Conservation (phyloP, 2,113 vertebrate genomes). For the Synodontis membranacea region DNA sequence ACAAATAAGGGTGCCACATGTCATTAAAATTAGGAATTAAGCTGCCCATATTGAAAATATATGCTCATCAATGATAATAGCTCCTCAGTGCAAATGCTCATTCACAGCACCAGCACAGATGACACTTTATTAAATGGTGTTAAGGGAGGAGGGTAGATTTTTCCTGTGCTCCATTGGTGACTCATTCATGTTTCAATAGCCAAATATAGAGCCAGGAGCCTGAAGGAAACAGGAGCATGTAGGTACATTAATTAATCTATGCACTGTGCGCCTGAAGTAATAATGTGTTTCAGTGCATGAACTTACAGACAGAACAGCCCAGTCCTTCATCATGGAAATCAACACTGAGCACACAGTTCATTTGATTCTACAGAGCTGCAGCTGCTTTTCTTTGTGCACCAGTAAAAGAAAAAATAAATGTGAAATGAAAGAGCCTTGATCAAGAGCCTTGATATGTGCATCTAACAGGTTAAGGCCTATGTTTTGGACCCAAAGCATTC, state of each 20-base stretch:
- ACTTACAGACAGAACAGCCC: slow-evolving; percentile 61
- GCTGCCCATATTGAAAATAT: neutral
- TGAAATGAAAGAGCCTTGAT: neutral
- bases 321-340: slow-evolving; percentile 48
- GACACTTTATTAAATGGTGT: slow-evolving; percentile 60
- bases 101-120: slow-evolving; percentile 48
- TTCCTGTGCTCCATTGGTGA: slow-evolving; percentile 59
- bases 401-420: slow-evolving; percentile 8
- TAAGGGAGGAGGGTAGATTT: slow-evolving; percentile 58
- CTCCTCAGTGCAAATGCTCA: slow-evolving; percentile 30
- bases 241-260: slow-evolving; percentile 68
- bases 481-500: neutral
- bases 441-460: neutral
- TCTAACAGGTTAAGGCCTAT: neutral
- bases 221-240: slow-evolving; percentile 65
- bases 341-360: slow-evolving; percentile 52
- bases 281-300: slow-evolving; percentile 62
- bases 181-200: slow-evolving; percentile 69
- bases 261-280: slow-evolving; percentile 60
- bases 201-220: slow-evolving; percentile 48
- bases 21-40: neutral
- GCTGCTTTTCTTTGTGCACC: slow-evolving; percentile 38
- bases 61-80: slow-evolving; percentile 4
- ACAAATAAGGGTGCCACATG: neutral
- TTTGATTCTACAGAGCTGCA: slow-evolving; percentile 49